Conservation (phyloP, 2,797 vertebrate genomes). For the Anisognathus igniventris region DNA sequence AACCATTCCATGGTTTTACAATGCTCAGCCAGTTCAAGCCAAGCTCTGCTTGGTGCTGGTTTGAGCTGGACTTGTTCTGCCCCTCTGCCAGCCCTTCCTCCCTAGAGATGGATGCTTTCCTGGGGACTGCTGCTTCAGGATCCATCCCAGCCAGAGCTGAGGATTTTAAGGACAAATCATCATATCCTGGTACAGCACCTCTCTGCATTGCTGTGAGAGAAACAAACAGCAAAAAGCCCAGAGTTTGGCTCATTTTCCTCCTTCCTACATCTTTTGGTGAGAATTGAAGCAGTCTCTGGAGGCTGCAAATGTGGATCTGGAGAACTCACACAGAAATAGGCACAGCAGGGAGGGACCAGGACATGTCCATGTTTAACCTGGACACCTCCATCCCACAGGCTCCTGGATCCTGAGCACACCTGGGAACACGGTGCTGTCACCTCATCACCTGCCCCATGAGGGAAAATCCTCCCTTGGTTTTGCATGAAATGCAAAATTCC, state of each 20-base stretch:
- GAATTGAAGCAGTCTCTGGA: not conserved
- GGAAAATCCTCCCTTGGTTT: not conserved
- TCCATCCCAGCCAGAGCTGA: fast-evolving
- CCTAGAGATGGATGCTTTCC: fast-evolving
- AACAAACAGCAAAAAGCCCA: not conserved
- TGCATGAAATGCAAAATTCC: fast-evolving
- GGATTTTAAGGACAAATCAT: not conserved
- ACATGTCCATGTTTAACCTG: not conserved
- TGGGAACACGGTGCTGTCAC: fast-evolving
- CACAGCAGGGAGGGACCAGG: not conserved
- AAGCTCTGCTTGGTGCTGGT: not conserved
- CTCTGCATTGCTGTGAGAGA: not conserved
- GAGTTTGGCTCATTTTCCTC: not conserved
- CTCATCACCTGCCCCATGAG: fast-evolving
- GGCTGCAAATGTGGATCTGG: not conserved
- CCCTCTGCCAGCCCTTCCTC: not conserved
- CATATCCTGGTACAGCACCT: not conserved
- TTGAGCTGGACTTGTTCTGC: not conserved
- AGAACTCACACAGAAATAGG: not conserved
- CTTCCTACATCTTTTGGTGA: conserved; percentile 20
- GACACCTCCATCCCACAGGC: not conserved
- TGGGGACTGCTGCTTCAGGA: not conserved
- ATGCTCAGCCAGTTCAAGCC: not conserved
- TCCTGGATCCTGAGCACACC: fast-evolving
- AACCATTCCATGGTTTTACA: fast-evolving